Percentiles rank a stretch among this genome's conserved stretches.
Conservation (phyloP, 2,113 vertebrate species). For the Synchiropus splendidus region DNA sequence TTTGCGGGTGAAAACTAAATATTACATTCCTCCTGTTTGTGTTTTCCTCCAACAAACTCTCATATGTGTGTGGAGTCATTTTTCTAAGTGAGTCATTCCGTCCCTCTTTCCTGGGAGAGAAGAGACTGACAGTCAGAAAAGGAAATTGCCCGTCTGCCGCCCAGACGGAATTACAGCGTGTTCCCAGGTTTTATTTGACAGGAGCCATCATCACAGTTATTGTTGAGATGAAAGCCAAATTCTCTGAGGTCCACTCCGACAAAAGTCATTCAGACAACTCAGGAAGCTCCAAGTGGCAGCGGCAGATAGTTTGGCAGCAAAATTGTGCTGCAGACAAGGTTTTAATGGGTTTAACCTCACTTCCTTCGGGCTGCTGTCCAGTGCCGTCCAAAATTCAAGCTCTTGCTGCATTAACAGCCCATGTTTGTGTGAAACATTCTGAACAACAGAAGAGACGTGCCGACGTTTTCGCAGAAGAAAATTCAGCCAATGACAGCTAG, state of each 20-base stretch:
- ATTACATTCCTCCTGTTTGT: not conserved
- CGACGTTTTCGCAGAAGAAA: not conserved
- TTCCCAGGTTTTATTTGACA: conserved; percentile 60
- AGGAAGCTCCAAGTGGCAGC: conserved; percentile 52
- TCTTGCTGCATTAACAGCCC: not conserved
- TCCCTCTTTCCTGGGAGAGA: conserved; percentile 11
- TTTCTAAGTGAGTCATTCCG: conserved; percentile 14
- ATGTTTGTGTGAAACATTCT: not conserved
- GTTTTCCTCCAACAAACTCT: too few species aligned
- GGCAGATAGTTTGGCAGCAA: conserved; percentile 14
- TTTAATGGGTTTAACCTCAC: conserved; percentile 62
- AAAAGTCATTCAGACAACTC: conserved; percentile 50
- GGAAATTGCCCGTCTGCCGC: conserved; percentile 17
- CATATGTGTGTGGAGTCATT: conserved; percentile 7
- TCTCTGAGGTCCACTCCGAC: conserved; percentile 49
- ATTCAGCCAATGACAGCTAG: not conserved
- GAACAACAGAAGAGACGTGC: not conserved
- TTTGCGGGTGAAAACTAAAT: not conserved
- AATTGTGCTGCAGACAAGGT: conserved; percentile 14
- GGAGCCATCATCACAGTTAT: conserved; percentile 49
- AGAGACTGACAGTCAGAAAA: conserved; percentile 1
- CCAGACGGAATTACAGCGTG: conserved; percentile 52
- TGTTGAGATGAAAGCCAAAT: conserved; percentile 47
- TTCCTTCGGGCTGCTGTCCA: conserved; percentile 33
- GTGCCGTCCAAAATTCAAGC: not conserved